Evolutionary conservation across 1,140 invertebrate species (phyloP).

Genomic region (Microvelia longipes): DNA sequence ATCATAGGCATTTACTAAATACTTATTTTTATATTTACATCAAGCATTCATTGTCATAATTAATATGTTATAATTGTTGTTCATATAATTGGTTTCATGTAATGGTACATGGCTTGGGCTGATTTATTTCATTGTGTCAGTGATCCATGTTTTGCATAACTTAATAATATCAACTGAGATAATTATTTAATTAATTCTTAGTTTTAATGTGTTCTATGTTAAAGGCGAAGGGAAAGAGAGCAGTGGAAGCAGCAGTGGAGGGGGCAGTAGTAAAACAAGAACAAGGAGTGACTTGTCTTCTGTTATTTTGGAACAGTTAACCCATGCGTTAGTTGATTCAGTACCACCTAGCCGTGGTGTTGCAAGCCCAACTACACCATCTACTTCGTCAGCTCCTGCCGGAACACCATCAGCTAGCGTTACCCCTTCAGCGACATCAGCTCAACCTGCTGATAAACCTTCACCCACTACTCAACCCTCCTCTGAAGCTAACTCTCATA

Average conservation of each 20-base stretch:
- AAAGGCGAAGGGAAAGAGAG: neutral
- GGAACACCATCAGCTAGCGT: neutral
- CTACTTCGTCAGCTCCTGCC: neutral
- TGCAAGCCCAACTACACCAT: neutral
- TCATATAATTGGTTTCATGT: no score
- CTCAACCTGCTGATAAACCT: conserved; percentile 16
- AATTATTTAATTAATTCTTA: no score
- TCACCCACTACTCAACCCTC: conserved; percentile 13
- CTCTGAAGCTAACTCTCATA: conserved; percentile 20
- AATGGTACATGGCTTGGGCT: no score
- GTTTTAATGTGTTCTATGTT: no score
- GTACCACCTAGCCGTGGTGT: neutral
- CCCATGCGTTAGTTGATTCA: conserved; percentile 43
- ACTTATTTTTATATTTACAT: no score
- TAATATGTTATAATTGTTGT: no score
- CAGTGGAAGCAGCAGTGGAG: neutral
- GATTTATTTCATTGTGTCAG: no score
- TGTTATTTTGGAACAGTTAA: conserved; percentile 46
- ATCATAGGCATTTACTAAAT: no score
- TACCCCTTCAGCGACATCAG: neutral
- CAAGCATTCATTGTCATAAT: no score
- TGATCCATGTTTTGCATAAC: no score
- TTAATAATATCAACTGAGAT: no score
- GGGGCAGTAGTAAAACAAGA: conserved; percentile 32
- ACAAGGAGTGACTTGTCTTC: conserved; percentile 43